Evolutionary conservation across 2,113 vertebrate genomes (phyloP), one percentile per base, ranked within the genome.

Genomic region (Gobio gobio): DNA sequence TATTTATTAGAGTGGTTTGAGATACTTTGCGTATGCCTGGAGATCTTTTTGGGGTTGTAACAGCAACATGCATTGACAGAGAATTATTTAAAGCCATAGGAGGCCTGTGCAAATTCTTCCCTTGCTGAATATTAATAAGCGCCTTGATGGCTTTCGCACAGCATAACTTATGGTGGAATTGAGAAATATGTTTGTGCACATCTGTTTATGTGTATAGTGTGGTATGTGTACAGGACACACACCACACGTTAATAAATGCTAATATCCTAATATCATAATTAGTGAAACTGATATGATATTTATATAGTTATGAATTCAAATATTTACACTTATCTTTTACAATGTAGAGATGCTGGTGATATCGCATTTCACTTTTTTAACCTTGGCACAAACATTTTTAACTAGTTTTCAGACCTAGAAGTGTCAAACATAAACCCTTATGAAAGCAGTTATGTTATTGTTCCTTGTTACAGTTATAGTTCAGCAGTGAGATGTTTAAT

Each of bases 1-100:
- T 87, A 82, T 88, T 85, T 78, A 82, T 74, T 77, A 16, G 79
- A 64, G 72, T 85, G 85, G 26, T 83, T 86, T 47, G 74, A 54
- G 85, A 88, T 47, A 7, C 49, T 49, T 66, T 20, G 8, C 43
- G 66, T 61, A 74, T 73, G 77, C 66, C 83, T 76, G n/a, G 45
- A 86, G 84, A 80, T 24, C 4, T 77, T 85, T 75, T 47, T 9
- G 43, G 82, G 78, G 82, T 81, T 86, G 66, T 78, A 59, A 72
- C 72, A 72, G 59, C 84, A 64, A 24, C 61, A 51, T 83, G 51
- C 61, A 64, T n/a, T 68, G 58, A 54, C 68, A 54, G 45, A 56
- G 33, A 36, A 56, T 80, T 85, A 68, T 78, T 84, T 72, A 59
- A 72, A 84, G n/a, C 68, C 64, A 83, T 56, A 47, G 18, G 20